Conservation (phyloP, 1,140 invertebrate genomes). For the Chrysopa pallens region DNA sequence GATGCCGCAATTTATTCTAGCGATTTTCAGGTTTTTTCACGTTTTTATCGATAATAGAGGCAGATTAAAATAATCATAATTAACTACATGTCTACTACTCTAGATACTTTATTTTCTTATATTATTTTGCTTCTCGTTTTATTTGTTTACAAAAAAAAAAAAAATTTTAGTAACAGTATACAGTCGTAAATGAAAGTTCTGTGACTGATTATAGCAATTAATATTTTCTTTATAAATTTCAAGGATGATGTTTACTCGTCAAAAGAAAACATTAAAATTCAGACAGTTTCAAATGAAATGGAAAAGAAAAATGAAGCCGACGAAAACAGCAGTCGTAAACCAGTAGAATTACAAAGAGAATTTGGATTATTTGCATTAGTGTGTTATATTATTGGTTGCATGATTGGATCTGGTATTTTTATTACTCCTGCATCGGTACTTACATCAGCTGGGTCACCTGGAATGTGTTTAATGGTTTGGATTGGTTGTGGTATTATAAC, state of each 20-base stretch:
- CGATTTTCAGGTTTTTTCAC: too few relatives aligned
- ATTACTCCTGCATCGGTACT: conserved; percentile 63
- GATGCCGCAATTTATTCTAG: too few relatives aligned
- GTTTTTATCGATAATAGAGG: too few relatives aligned
- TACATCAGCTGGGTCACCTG: conserved; percentile 54
- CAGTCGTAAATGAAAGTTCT: too few relatives aligned
- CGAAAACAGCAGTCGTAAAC: not conserved
- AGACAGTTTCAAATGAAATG: not conserved
- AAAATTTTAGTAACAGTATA: too few relatives aligned
- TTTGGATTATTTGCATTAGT: conserved; percentile 56
- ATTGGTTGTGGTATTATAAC: conserved; percentile 55
- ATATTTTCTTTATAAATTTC: not conserved
- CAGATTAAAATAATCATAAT: too few relatives aligned
- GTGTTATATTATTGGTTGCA: conserved; percentile 55
- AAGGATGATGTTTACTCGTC: not conserved
- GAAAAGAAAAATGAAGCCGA: not conserved
- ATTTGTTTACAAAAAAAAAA: too few relatives aligned
- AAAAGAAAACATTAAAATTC: not conserved
- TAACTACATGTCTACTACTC: too few relatives aligned
- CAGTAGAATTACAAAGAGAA: conserved; percentile 37
- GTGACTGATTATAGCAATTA: too few relatives aligned
- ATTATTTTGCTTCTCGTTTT: too few relatives aligned
- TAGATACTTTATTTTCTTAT: too few relatives aligned
- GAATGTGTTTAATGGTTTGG: conserved; percentile 61
- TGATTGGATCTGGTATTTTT: conserved; percentile 78